Conservation (phyloP, 2,888 invertebrate genomes). For the Drosophila greeni region DNA sequence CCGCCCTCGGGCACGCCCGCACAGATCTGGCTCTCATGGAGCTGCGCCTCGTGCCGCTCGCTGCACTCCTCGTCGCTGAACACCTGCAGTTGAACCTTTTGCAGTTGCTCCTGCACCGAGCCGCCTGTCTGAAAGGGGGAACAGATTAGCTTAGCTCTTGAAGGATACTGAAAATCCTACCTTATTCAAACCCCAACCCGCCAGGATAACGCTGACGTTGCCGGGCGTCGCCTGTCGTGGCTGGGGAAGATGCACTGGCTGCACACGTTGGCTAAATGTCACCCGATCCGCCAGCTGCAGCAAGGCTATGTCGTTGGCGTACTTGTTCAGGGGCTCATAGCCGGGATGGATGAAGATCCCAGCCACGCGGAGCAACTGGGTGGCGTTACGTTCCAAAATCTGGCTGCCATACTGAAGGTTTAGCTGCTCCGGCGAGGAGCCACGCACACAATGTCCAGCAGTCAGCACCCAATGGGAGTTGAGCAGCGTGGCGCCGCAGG, state of each 20-base stretch:
- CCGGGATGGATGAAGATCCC: slow-evolving; percentile 70
- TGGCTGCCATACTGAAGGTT: slow-evolving; percentile 75
- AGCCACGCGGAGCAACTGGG: slow-evolving; percentile 58
- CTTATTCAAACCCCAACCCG: slow-evolving; percentile 78
- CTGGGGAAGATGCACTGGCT: slow-evolving; percentile 68
- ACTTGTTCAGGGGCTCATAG: slow-evolving; percentile 64
- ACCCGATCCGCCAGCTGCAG: slow-evolving; percentile 61
- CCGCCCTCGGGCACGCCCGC: slow-evolving; percentile 79
- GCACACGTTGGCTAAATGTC: slow-evolving; percentile 51
- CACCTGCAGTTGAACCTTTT: slow-evolving; percentile 76
- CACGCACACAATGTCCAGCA: slow-evolving; percentile 76
- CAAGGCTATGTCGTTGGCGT: slow-evolving; percentile 74
- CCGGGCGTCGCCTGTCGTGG: slow-evolving; percentile 51
- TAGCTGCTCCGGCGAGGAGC: slow-evolving; percentile 50
- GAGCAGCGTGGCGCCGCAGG: slow-evolving; percentile 74
- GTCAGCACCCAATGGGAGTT: slow-evolving; percentile 75
- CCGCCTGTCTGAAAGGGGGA: slow-evolving; percentile 74
- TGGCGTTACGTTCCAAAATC: slow-evolving; percentile 57
- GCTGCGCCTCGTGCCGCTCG: slow-evolving; percentile 64
- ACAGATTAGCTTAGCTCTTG: not conserved
- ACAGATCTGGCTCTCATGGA: slow-evolving; percentile 78
- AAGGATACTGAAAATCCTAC: not conserved
- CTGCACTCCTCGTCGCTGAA: slow-evolving; percentile 78
- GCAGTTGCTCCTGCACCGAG: slow-evolving; percentile 71
- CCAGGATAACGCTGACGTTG: slow-evolving; percentile 62